Percentiles rank a stretch among this genome's conserved stretches.
phyloP scores from a whole-genome alignment of 2,113 vertebrate genomes.

The Meriones unguiculatus region DNA sequence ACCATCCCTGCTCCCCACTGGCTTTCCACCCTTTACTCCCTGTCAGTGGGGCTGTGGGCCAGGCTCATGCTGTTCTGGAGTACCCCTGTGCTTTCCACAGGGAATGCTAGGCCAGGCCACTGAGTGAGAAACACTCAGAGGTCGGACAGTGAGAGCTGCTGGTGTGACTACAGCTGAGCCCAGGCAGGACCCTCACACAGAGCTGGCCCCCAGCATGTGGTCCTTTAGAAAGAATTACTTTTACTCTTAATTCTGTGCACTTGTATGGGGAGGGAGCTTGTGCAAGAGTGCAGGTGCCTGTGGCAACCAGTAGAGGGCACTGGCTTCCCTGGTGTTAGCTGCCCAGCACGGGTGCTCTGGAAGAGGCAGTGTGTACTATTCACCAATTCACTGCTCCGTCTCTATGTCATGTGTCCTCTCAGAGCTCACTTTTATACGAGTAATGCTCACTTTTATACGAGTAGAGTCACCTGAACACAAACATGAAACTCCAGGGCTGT shows the following conservation, averaged over 20 bases:
- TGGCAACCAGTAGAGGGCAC: neutral
- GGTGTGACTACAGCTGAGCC: neutral
- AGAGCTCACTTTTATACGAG: neutral
- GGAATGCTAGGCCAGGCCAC: neutral
- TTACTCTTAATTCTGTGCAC: neutral
- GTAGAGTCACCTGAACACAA: neutral
- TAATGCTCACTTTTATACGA: neutral
- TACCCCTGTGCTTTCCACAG: rapidly evolving
- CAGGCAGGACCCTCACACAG: rapidly evolving
- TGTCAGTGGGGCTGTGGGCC: neutral
- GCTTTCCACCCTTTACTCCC: neutral
- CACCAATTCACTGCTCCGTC: neutral
- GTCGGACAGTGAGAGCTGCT: neutral
- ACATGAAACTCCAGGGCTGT: neutral
- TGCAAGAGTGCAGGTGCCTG: neutral
- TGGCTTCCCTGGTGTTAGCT: neutral
- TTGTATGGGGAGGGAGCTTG: neutral
- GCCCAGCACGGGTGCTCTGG: neutral
- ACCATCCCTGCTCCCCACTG: neutral
- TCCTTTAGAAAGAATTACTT: neutral
- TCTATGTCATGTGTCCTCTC: neutral
- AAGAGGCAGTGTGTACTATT: neutral
- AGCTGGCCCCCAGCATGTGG: too few relatives aligned
- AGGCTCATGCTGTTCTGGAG: too few relatives aligned
- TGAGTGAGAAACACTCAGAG: neutral